These are phyloP conservation scores for Bovichtus diacanthus DNA, from an alignment of 2,797 vertebrate species.

Conservation along the genomic window DNA sequence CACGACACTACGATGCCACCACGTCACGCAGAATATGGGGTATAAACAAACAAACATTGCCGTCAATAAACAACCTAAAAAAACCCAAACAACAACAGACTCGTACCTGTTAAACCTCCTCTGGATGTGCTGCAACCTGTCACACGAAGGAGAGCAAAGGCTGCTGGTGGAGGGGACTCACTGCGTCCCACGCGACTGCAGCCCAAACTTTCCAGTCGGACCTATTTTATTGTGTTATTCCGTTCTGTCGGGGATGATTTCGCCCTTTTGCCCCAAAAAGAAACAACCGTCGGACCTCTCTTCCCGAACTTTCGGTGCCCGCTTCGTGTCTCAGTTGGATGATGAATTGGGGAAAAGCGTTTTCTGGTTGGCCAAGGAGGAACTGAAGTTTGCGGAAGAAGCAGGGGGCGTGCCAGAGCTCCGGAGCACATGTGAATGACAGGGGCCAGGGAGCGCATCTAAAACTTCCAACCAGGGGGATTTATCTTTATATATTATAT, in stretches of 20 bases:
- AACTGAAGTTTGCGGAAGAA: constrained; percentile 64
- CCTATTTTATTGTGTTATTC: neutral
- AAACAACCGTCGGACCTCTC: neutral
- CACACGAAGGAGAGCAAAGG: neutral
- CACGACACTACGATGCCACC: neutral
- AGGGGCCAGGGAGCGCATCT: neutral
- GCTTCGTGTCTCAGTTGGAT: constrained; percentile 14
- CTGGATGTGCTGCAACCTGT: constrained; percentile 35
- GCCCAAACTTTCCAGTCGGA: constrained; percentile 28
- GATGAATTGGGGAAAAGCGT: constrained; percentile 32
- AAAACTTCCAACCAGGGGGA: neutral
- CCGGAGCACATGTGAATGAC: constrained; percentile 1
- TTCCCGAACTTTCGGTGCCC: constrained; percentile 13
- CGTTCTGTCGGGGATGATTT: neutral
- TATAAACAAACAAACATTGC: neutral
- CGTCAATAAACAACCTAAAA: neutral
- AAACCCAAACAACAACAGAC: neutral
- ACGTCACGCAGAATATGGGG: neutral
- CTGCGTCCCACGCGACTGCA: constrained; percentile 43
- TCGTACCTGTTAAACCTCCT: constrained; percentile 50
- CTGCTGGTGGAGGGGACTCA: constrained; percentile 14
- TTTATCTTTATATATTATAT: no score
- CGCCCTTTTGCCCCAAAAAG: neutral
- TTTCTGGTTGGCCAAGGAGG: constrained; percentile 62
- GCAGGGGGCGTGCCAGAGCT: constrained; percentile 54